phyloP scores from a whole-genome alignment of 2,797 vertebrate genomes.

The Gorsachius magnificus region DNA sequence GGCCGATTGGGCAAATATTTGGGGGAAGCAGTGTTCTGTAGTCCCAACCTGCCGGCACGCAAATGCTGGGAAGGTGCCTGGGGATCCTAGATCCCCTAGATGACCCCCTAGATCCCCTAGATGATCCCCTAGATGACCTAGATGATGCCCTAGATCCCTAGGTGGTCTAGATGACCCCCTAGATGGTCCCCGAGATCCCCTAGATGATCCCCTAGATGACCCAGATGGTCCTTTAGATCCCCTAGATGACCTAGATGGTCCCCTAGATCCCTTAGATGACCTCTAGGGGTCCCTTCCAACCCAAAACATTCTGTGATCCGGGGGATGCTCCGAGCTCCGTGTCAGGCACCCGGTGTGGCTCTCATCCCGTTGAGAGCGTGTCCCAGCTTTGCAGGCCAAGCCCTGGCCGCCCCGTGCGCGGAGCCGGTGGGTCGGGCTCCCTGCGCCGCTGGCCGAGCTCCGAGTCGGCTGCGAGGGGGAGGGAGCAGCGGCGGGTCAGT shows the following conservation, averaged over 20 bases:
- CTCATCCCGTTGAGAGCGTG: not conserved
- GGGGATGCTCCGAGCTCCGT: accelerated
- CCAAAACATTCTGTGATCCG: not conserved
- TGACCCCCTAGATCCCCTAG: too few species aligned
- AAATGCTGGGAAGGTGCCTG: not conserved
- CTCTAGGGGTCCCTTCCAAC: too few species aligned
- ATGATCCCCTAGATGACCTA: too few species aligned
- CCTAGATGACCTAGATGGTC: too few species aligned
- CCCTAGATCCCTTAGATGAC: too few species aligned
- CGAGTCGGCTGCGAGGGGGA: not conserved
- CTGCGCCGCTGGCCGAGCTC: not conserved
- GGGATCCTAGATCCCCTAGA: too few species aligned
- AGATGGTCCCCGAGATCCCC: too few species aligned
- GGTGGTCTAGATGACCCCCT: too few species aligned
- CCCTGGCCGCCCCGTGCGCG: accelerated
- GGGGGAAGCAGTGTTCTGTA: not conserved
- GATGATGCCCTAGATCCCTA: too few species aligned
- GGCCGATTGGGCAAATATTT: accelerated
- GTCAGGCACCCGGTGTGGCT: not conserved
- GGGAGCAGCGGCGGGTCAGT: not conserved
- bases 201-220: too few species aligned
- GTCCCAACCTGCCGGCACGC: not conserved
- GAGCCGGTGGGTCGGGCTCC: not conserved
- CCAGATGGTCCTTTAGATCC: too few species aligned
- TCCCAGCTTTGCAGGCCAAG: not conserved